Evolutionary conservation across 30 jellyfish, hydroid and myxozoan species (phyloP), one percentile per base, ranked within the genome.

Genomic region (Morbakka virulenta): DNA sequence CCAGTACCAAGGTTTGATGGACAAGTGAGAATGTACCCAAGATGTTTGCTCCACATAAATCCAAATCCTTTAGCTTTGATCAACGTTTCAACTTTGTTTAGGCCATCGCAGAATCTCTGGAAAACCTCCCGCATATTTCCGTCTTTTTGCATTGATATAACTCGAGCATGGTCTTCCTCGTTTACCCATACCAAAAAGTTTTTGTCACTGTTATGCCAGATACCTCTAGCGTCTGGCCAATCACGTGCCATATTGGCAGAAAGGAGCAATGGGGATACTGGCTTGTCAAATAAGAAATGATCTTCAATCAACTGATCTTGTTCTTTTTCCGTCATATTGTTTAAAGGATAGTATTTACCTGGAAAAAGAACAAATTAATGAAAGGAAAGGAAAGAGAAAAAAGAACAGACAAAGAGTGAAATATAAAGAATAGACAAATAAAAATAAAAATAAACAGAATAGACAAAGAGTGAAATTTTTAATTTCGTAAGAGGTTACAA

Each of bases 1-100:
- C 95, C 97, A 32, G 85, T 86, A 30, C 96, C 96, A 35, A 86
- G 89, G 51, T 86, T 86, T 4, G 96, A 77, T 28, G 96, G 96
- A 36, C 96, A 86, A 11, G 92, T 77, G 31, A 79, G 28, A 1
- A 86, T 78, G 87, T 23, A 86, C 12, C 96, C 96, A 4, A 70
- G 73, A 52, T 86, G 96, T n/a, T 86, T 84, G 30, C 77, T 79
- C 88, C 91, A 86, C 88, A 79, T 77, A 62, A 86, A 86, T 28
- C 32, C 81, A 17, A 65, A 33, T 9, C 91, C 87, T 13, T 50
- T 62, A 25, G 32, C 75, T 53, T 77, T 71, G 70, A 86, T 77
- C 6, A 36, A 33, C 14, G 17, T 32, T 51, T 84, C 95, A 17
- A 84, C 69, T 21, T 20, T 25, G 23, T 20, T 50, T 35, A 86